These are phyloP conservation scores for Bombus ignitus DNA, from an alignment of 1,140 invertebrate genomes.

Conservation along the genomic window DNA sequence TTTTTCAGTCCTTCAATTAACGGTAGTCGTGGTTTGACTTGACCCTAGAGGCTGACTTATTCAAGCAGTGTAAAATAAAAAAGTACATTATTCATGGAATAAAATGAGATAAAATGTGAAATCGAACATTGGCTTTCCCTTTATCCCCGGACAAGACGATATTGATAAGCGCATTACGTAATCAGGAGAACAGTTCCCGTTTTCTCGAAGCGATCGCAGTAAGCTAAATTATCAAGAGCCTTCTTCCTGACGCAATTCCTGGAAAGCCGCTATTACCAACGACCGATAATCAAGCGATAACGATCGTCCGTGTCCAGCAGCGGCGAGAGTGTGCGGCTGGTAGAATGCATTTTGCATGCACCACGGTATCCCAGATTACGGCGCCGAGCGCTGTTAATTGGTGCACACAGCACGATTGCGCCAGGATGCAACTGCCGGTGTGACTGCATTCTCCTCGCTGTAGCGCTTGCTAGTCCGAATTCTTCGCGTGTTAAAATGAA, in stretches of 20 bases:
- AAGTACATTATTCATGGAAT: too few species aligned
- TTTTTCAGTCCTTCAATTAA: too few species aligned
- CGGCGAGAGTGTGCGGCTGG: slow-evolving; percentile 4
- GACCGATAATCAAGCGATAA: slow-evolving; percentile 47
- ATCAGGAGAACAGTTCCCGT: background rate
- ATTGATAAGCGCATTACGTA: slow-evolving; percentile 8
- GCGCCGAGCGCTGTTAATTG: slow-evolving; percentile 43
- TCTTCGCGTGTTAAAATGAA: slow-evolving; percentile 33
- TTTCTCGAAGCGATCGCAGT: background rate
- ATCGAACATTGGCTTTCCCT: background rate
- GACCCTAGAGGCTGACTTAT: too few species aligned
- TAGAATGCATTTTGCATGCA: slow-evolving; percentile 49
- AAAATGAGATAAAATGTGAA: background rate
- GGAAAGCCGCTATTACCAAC: slow-evolving; percentile 29
- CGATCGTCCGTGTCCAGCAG: slow-evolving; percentile 32
- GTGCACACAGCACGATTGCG: slow-evolving; percentile 43
- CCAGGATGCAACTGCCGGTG: slow-evolving; percentile 37
- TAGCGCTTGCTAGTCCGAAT: slow-evolving; percentile 14
- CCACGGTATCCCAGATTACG: slow-evolving; percentile 48
- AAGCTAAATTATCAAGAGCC: slow-evolving; percentile 23
- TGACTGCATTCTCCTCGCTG: slow-evolving; percentile 37
- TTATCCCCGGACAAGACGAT: background rate
- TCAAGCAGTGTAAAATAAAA: too few species aligned
- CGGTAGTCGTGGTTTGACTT: too few species aligned
- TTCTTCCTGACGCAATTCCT: slow-evolving; percentile 31